Evolutionary conservation across 2,113 vertebrate species (phyloP).

Genomic region (Anser brachyrhynchus): DNA sequence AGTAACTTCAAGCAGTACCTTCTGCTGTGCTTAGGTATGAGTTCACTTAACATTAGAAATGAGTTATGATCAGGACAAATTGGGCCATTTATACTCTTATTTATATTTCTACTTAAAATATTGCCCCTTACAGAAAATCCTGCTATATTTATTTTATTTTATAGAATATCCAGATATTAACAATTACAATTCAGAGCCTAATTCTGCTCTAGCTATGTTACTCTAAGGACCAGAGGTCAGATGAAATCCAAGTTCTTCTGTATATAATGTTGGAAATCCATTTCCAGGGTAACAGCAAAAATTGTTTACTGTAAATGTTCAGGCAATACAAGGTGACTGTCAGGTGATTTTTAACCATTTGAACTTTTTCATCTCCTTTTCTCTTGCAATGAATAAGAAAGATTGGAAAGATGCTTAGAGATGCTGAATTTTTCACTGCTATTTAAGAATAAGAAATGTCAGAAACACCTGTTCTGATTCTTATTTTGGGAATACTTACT

Average conservation of each 20-base stretch:
- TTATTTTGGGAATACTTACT: background rate
- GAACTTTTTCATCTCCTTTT: background rate
- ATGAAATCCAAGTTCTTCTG: background rate
- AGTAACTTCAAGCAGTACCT: background rate
- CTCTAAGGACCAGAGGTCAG: background rate
- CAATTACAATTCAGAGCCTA: background rate
- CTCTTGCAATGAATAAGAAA: background rate
- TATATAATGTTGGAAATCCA: background rate
- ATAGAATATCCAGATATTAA: background rate
- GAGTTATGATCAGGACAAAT: background rate
- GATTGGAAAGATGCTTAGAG: background rate
- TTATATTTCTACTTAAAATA: background rate
- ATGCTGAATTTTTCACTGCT: accelerated
- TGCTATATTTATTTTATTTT: background rate
- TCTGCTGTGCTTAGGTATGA: background rate
- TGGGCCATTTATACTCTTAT: background rate
- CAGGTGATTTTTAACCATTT: background rate
- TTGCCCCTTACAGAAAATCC: background rate
- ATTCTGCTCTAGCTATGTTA: background rate
- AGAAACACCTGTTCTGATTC: background rate
- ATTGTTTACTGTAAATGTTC: background rate
- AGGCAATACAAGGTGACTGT: background rate
- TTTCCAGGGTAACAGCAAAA: background rate
- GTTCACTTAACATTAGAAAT: background rate
- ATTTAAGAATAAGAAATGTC: background rate